Evolutionary conservation across 2,113 vertebrate genomes (phyloP).

Genomic region (Otis tarda): DNA sequence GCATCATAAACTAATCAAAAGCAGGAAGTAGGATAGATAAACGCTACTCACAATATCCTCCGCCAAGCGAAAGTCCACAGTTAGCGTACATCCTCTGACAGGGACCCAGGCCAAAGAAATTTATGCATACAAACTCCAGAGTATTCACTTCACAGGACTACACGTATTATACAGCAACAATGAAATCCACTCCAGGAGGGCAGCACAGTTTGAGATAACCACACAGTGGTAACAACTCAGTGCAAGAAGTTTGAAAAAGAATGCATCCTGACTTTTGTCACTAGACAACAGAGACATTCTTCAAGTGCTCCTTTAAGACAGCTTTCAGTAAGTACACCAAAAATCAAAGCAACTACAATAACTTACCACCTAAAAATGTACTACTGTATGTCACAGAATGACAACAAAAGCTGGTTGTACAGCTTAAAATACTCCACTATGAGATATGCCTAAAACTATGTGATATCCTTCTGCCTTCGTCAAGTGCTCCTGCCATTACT

Average conservation of each 20-base stretch:
- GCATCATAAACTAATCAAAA: background rate
- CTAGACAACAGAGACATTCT: background rate
- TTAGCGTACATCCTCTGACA: background rate
- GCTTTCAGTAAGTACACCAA: background rate
- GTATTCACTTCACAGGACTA: background rate
- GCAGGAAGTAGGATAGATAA: background rate
- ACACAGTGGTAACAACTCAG: rapidly evolving
- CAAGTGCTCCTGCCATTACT: background rate
- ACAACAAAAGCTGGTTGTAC: background rate
- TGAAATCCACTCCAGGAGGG: background rate
- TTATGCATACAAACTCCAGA: background rate
- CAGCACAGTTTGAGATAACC: background rate
- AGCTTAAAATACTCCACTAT: background rate
- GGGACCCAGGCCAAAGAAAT: background rate
- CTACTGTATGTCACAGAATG: background rate
- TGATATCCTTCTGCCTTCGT: background rate
- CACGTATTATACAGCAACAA: background rate
- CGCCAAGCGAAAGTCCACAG: rapidly evolving
- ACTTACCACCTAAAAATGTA: background rate
- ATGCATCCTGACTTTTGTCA: background rate
- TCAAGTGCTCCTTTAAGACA: background rate
- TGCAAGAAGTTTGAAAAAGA: background rate
- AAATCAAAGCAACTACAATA: background rate
- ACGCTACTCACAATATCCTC: background rate
- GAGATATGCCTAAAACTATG: background rate